These are phyloP conservation scores for Ennomos quercinarius DNA, from an alignment of 2,888 invertebrate species.

Conservation along the genomic window DNA sequence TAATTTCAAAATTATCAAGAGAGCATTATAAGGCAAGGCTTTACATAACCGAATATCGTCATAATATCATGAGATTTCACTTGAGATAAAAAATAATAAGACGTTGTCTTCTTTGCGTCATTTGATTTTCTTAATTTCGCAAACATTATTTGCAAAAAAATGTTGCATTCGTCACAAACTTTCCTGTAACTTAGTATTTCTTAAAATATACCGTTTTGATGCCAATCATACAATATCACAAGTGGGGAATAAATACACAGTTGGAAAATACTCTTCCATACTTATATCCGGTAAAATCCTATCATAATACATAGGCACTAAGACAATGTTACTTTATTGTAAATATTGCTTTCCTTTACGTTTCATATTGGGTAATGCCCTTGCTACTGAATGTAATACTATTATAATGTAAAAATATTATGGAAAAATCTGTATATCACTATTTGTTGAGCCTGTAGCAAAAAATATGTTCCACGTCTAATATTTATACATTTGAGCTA, in stretches of 20 bases:
- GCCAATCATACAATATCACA: slow-evolving; percentile 60
- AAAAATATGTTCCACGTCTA: background rate
- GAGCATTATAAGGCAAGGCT: slow-evolving; percentile 83
- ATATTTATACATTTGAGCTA: background rate
- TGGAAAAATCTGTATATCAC: slow-evolving; percentile 18
- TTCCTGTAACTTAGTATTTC: slow-evolving; percentile 35
- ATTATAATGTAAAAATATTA: slow-evolving; percentile 23
- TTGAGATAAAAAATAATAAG: slow-evolving; percentile 2
- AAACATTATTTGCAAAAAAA: slow-evolving; percentile 5
- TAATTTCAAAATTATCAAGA: slow-evolving; percentile 78
- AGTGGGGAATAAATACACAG: slow-evolving; percentile 52
- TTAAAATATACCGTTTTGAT: slow-evolving; percentile 32
- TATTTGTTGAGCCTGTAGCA: slow-evolving; percentile 25
- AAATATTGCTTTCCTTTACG: slow-evolving; percentile 49
- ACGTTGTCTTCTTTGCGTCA: background rate
- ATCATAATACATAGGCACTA: slow-evolving; percentile 61
- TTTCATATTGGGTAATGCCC: slow-evolving; percentile 51
- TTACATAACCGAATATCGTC: slow-evolving; percentile 55
- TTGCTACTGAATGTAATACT: slow-evolving; percentile 46
- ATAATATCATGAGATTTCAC: slow-evolving; percentile 50
- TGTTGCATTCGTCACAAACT: slow-evolving; percentile 13
- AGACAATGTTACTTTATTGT: slow-evolving; percentile 42
- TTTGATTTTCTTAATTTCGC: too few relatives aligned
- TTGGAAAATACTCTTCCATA: slow-evolving; percentile 45
- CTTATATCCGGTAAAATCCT: slow-evolving; percentile 47